Evolutionary conservation across 2,888 invertebrate genomes (phyloP).

Genomic region (Sabellastarte sp.): DNA sequence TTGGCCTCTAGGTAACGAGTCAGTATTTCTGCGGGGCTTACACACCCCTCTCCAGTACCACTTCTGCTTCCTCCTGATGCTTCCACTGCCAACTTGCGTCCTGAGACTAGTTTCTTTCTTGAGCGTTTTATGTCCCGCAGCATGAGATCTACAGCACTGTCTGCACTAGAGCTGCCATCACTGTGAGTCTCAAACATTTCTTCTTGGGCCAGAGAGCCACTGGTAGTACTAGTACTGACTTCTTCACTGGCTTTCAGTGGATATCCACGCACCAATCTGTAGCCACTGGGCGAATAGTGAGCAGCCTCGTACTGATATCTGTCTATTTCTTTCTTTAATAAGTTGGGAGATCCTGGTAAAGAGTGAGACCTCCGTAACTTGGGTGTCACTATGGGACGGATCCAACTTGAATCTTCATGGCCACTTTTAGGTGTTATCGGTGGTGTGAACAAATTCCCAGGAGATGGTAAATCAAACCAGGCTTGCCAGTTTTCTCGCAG

Average conservation of each 20-base stretch:
- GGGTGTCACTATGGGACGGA: conserved; percentile 5
- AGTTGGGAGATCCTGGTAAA: conserved; percentile 49
- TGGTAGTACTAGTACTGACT: conserved; percentile 11
- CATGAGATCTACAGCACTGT: conserved; percentile 28
- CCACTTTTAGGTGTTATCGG: conserved; percentile 35
- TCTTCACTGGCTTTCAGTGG: conserved; percentile 2
- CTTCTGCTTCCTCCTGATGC: background rate
- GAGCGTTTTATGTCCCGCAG: background rate
- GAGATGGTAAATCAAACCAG: conserved; percentile 72
- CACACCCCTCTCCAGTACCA: background rate
- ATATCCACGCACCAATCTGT: too few species aligned
- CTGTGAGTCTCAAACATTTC: conserved; percentile 18
- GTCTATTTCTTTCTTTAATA: conserved; percentile 33
- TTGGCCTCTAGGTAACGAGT: conserved; percentile 20
- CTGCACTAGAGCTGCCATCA: conserved; percentile 25
- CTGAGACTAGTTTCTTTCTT: background rate
- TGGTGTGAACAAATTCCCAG: conserved; percentile 56
- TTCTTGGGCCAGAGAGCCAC: background rate
- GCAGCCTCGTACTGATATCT: conserved; percentile 1
- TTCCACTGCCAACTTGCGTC: background rate
- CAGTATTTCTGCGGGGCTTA: conserved; percentile 10
- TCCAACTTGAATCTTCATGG: background rate
- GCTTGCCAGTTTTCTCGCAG: conserved; percentile 18
- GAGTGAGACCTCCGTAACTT: conserved; percentile 42
- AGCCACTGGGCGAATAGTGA: background rate